Evolutionary conservation across 2,797 vertebrate species (phyloP).

Genomic region (Heliangelus exortis): DNA sequence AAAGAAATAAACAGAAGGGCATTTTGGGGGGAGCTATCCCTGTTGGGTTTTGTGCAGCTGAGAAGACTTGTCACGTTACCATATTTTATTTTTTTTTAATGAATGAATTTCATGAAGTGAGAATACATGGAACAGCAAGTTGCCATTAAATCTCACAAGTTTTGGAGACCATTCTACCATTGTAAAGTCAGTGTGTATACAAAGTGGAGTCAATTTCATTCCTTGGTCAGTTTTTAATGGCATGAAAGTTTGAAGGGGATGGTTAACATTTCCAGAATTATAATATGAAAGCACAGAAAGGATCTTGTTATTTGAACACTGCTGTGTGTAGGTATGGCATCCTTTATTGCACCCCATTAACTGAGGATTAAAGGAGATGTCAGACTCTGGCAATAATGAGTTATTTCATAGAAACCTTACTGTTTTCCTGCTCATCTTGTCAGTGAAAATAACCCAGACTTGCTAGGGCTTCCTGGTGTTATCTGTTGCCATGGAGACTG

Average conservation of each 20-base stretch:
- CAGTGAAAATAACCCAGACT: slow-evolving; percentile 44
- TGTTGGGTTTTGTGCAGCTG: neutral
- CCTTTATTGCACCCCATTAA: slow-evolving; percentile 25
- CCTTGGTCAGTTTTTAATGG: neutral
- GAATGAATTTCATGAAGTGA: neutral
- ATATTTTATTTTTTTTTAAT: neutral
- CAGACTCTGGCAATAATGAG: slow-evolving; percentile 15
- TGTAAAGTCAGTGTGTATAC: neutral
- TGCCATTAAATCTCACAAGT: neutral
- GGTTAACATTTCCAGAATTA: neutral
- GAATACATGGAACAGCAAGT: neutral
- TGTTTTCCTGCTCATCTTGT: slow-evolving; percentile 30
- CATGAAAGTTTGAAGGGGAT: neutral
- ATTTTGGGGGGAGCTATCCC: neutral
- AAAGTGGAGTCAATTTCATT: neutral
- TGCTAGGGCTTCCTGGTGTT: slow-evolving; percentile 14
- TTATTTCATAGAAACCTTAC: slow-evolving; percentile 14
- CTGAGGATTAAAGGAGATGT: slow-evolving; percentile 14
- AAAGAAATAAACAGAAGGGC: no score
- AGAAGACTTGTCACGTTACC: neutral
- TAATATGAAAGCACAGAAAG: neutral
- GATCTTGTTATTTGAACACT: neutral
- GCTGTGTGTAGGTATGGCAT: neutral
- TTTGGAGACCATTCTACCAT: neutral
- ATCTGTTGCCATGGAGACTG: slow-evolving; percentile 49